Evolutionary conservation across 2,113 vertebrate genomes (phyloP).

Genomic region (Amazona vittata): DNA sequence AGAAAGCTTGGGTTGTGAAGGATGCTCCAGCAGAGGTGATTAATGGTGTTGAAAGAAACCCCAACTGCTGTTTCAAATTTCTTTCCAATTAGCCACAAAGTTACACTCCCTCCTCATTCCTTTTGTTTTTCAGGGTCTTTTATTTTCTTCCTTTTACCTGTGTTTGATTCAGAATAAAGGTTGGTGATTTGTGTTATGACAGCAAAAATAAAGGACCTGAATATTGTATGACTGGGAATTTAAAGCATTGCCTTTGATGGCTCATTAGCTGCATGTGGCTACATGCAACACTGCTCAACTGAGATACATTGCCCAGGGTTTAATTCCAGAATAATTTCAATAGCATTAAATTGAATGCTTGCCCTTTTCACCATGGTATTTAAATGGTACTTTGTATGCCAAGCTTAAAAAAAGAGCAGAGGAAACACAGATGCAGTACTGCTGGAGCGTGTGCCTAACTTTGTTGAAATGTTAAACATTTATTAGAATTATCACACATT

Average conservation of each 20-base stretch:
- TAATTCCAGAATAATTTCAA: conserved; percentile 66
- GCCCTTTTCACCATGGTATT: conserved; percentile 46
- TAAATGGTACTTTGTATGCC: conserved; percentile 52
- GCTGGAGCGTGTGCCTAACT: background rate
- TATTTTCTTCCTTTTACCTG: background rate
- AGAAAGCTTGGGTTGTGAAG: background rate
- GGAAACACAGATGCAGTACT: conserved; percentile 32
- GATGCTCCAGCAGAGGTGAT: conserved; percentile 50
- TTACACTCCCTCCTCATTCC: background rate
- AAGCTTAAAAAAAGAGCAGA: conserved; percentile 6
- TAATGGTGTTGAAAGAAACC: conserved; percentile 40
- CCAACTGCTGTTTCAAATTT: conserved; percentile 3
- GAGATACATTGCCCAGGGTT: conserved; percentile 27
- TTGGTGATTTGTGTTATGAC: conserved; percentile 5
- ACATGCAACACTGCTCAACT: conserved; percentile 22
- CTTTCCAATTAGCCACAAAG: conserved; percentile 23
- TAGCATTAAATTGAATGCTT: conserved; percentile 38
- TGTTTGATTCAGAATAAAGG: conserved; percentile 41
- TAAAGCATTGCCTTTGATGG: conserved; percentile 31
- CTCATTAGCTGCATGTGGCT: conserved; percentile 30
- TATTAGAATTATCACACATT: background rate
- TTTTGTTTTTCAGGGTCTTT: background rate
- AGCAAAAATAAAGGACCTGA: conserved; percentile 37
- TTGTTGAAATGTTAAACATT: conserved; percentile 43
- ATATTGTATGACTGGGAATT: conserved; percentile 2